Conservation (phyloP, 2,797 vertebrate species). For the Parambassis ranga region DNA sequence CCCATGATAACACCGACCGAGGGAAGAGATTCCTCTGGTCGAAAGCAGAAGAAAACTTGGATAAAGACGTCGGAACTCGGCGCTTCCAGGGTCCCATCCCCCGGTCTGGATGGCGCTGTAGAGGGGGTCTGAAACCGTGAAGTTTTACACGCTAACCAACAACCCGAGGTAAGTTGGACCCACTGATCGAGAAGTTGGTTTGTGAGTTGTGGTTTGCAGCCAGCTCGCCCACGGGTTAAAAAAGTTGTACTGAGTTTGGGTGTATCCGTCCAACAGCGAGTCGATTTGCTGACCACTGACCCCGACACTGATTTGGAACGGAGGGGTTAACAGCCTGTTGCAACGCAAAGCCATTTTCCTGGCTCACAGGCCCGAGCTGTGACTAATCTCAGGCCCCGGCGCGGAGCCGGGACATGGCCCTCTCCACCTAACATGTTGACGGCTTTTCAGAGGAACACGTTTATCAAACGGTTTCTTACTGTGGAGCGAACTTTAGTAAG, state of each 20-base stretch:
- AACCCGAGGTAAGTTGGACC: slow-evolving; percentile 62
- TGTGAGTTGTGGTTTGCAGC: slow-evolving; percentile 13
- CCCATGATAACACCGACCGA: slow-evolving; percentile 64
- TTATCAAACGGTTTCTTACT: background rate
- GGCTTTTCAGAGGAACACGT: background rate
- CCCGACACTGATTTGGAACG: background rate
- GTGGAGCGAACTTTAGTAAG: fast-evolving
- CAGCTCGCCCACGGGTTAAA: slow-evolving; percentile 5
- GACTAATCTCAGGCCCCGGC: slow-evolving; percentile 64
- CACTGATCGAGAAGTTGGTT: slow-evolving; percentile 34
- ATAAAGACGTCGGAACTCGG: background rate
- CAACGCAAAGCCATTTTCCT: slow-evolving; percentile 41
- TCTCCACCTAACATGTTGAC: background rate
- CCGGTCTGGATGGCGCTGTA: slow-evolving; percentile 50
- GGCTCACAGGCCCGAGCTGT: slow-evolving; percentile 60
- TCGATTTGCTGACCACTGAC: too few species aligned
- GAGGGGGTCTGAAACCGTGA: background rate
- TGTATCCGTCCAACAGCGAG: slow-evolving; percentile 12
- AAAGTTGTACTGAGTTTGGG: slow-evolving; percentile 39
- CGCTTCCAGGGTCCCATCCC: background rate
- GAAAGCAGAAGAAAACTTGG: slow-evolving; percentile 12
- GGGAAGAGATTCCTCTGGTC: slow-evolving; percentile 60
- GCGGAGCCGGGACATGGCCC: slow-evolving; percentile 29
- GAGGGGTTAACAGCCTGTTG: slow-evolving; percentile 23
- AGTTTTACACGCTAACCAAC: slow-evolving; percentile 46